These are phyloP conservation scores for Leptobrachium ailaonicum DNA, from an alignment of 2,113 vertebrate genomes.

Conservation along the genomic window DNA sequence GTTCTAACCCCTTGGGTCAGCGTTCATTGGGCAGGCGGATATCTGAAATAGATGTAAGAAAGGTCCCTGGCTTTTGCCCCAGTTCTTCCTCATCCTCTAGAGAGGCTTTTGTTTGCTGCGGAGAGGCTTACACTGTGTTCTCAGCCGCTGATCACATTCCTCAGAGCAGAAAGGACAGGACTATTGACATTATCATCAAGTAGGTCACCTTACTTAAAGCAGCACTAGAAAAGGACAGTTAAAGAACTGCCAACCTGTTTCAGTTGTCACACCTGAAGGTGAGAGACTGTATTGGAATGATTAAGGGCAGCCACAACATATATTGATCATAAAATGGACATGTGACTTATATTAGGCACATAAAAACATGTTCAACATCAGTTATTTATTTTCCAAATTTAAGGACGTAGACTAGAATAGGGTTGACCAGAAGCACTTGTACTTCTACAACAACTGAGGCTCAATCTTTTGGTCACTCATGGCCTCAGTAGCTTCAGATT, in stretches of 20 bases:
- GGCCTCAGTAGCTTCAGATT: no score
- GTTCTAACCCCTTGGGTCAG: neutral
- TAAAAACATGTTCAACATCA: no score
- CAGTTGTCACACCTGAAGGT: neutral
- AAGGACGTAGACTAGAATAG: no score
- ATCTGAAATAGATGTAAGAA: neutral
- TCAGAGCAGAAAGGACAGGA: neutral
- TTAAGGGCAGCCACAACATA: no score
- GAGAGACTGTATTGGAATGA: neutral
- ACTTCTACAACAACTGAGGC: no score
- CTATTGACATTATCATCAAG: slow-evolving; percentile 3
- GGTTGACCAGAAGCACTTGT: no score
- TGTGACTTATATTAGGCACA: no score
- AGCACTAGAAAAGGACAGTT: neutral
- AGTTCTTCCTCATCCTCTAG: neutral
- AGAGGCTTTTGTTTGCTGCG: neutral
- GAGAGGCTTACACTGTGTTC: neutral
- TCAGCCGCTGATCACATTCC: neutral
- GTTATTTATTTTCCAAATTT: no score
- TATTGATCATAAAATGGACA: no score
- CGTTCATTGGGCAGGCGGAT: neutral
- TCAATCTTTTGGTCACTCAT: no score
- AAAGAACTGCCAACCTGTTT: neutral
- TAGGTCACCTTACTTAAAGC: neutral
- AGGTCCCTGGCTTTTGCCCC: neutral